Evolutionary conservation across 2,797 vertebrate genomes (phyloP).

Genomic region (Lagorchestes hirsutus): DNA sequence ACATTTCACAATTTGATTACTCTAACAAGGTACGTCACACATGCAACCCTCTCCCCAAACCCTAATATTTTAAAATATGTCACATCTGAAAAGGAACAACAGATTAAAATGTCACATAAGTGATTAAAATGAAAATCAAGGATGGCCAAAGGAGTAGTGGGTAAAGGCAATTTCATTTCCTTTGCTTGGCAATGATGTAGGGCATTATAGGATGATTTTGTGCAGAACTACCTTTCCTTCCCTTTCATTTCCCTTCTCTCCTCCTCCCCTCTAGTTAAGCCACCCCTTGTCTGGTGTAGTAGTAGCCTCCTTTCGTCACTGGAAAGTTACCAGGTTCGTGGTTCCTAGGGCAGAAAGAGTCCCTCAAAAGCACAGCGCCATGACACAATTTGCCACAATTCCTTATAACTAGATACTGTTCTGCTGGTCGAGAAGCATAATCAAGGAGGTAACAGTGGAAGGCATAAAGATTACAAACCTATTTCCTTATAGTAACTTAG

Average conservation of each 20-base stretch:
- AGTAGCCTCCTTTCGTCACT: background rate
- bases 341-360: background rate
- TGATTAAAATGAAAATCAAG: background rate
- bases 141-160: background rate
- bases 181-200: background rate
- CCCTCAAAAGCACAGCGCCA: background rate
- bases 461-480: background rate
- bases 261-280: background rate
- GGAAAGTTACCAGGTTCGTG: background rate
- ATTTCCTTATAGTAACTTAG: background rate
- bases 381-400: background rate
- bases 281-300: background rate
- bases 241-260: background rate
- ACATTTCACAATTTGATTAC: background rate
- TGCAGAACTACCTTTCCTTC: background rate
- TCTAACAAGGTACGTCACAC: background rate
- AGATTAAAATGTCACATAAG: background rate
- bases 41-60: slow-evolving; percentile 3
- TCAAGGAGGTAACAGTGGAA: background rate
- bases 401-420: background rate
- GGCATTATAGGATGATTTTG: slow-evolving; percentile 33
- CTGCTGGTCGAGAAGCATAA: background rate
- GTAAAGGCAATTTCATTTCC: background rate
- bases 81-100: slow-evolving; percentile 25
- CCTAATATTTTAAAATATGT: slow-evolving; percentile 3